These are phyloP conservation scores for Scaptomyza reducta DNA, from an alignment of 2,888 invertebrate genomes.

Conservation along the genomic window DNA sequence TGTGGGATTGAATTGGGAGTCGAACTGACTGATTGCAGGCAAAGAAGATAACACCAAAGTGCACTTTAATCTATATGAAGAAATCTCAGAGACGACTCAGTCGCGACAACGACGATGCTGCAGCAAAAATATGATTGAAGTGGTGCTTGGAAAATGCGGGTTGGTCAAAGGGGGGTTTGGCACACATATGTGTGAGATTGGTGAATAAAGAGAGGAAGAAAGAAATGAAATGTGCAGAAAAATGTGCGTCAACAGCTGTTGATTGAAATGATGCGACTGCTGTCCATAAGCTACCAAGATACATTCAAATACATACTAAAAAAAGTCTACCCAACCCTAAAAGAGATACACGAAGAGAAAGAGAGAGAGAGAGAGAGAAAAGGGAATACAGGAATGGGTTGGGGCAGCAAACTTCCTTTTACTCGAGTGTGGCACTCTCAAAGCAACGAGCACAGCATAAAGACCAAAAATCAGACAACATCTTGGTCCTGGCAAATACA, in stretches of 20 bases:
- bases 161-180: neutral
- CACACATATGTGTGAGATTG: constrained; percentile 23
- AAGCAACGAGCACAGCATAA: constrained; percentile 60
- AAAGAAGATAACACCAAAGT: constrained; percentile 80
- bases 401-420: constrained; percentile 1
- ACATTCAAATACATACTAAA: constrained; percentile 50
- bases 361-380: neutral
- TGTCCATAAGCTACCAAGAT: constrained; percentile 20
- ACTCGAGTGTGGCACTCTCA: constrained; percentile 53
- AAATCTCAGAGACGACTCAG: constrained; percentile 58
- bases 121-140: constrained; percentile 78
- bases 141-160: constrained; percentile 27
- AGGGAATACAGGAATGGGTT: neutral
- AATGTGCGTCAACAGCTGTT: constrained; percentile 68
- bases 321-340: constrained; percentile 30
- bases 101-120: constrained; percentile 50
- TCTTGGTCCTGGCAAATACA: constrained; percentile 66
- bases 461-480: constrained; percentile 79
- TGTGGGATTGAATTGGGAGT: constrained; percentile 52
- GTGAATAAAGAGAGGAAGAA: neutral
- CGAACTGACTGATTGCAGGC: constrained; percentile 69
- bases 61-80: constrained; percentile 79
- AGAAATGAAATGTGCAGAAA: constrained; percentile 52
- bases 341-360: neutral
- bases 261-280: constrained; percentile 59